Base-by-base conservation (phyloP, 1,140 invertebrate genomes). In the Drosophila fuyamai region DNA sequence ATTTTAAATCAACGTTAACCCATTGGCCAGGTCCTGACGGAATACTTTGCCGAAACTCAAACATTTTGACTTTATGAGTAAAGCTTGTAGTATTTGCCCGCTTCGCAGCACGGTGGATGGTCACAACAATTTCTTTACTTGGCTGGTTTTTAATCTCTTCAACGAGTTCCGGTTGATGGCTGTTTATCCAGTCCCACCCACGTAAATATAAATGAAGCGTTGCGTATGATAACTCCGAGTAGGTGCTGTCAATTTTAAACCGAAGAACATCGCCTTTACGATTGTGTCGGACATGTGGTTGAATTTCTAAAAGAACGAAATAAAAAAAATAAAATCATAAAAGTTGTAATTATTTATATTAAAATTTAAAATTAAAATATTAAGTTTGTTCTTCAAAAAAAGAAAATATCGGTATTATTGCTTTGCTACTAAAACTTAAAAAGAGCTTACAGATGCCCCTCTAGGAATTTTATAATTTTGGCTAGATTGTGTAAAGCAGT, bases 1-100 rank as follows among this genome's bases (percentile, higher is more conserved):
- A 94, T n/a, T 95, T 95, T 0, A 97, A 93, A 76, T 97, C 96
- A 10, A 97, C 93, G 61, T 94, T 94, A 9, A 97, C 89, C 96
- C 96, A 97, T 50, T 94, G 94, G 0, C 96, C 96, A 9, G 91
- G 81, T 5, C 94, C 92, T 23, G 72, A 68, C n/a, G 91, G 91
- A 57, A 92, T 91, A 32, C 73, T 78, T 27, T 81, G 88, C 4
- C 70, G 72, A 36, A 82, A 81, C 29, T 92, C 91, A 8, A 79
- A 76, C 12, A 91, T 71, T 66, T 92, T 91, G 0, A 54, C 50
- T 47, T 75, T 92, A 54, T 89, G 79, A 10, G 81, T 78, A 55
- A 74, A 74, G 47, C 54, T 92, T 29, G 80, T 68, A n/a, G 40
- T 59, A 62, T 79, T 92, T 12, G 53, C 16, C 4, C 73, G 72